Evolutionary conservation across 2,888 invertebrate genomes (phyloP).

Genomic region (Molorchus minor): DNA sequence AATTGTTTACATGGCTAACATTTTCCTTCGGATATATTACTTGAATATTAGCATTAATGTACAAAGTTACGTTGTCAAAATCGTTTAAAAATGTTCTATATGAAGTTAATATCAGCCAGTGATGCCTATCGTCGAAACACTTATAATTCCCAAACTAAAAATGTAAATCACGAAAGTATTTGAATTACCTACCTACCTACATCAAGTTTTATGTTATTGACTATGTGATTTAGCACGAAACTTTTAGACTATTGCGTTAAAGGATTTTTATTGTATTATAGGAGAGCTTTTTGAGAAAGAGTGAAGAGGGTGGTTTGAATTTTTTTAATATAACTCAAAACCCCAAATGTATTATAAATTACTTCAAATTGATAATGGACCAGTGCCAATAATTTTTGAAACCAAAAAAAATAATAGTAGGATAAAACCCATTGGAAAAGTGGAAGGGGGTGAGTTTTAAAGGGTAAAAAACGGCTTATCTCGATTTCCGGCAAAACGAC

Average conservation of each 20-base stretch:
- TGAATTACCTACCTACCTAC: too few relatives aligned
- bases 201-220: background rate
- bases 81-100: constrained; percentile 32
- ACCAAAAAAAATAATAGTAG: too few relatives aligned
- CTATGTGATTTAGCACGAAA: background rate
- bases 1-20: constrained; percentile 8
- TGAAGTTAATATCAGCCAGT: constrained; percentile 47
- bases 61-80: constrained; percentile 43
- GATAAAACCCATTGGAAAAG: too few relatives aligned
- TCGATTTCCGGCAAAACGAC: too few relatives aligned
- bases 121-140: constrained; percentile 45
- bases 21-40: constrained; percentile 35
- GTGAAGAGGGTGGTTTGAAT: too few relatives aligned
- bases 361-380: background rate
- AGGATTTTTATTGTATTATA: background rate
- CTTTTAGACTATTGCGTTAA: background rate
- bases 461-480: too few relatives aligned
- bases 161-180: background rate
- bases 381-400: background rate
- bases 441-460: too few relatives aligned
- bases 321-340: background rate
- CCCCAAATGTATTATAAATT: background rate
- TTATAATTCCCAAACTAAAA: constrained; percentile 44
- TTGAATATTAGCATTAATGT: constrained; percentile 47
- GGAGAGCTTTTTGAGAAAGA: too few relatives aligned